Evolutionary conservation across 2,888 invertebrate genomes (phyloP).

Genomic region (Hipparchia sbordonii): DNA sequence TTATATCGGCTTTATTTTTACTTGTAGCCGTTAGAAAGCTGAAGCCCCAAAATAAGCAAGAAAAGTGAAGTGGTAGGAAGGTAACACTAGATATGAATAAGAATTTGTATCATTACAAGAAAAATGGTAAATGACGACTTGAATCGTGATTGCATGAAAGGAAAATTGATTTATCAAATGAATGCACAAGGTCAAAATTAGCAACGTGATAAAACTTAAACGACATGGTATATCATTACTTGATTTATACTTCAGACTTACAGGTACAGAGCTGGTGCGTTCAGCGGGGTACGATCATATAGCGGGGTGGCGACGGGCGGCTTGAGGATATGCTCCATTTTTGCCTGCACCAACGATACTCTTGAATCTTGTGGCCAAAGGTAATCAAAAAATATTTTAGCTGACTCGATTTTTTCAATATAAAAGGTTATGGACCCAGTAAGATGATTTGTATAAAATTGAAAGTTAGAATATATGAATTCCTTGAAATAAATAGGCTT

Average conservation of each 20-base stretch:
- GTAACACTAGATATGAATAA: too few relatives aligned
- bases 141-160: background rate
- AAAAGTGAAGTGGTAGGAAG: too few relatives aligned
- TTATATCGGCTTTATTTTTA: too few relatives aligned
- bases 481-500: too few relatives aligned
- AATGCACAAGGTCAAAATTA: background rate
- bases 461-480: too few relatives aligned
- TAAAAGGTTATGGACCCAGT: background rate
- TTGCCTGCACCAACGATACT: slow-evolving; percentile 74
- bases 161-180: background rate
- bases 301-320: slow-evolving; percentile 73
- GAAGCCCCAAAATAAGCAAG: too few relatives aligned
- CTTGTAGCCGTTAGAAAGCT: too few relatives aligned
- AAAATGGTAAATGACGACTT: too few relatives aligned
- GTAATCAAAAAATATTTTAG: slow-evolving; percentile 43
- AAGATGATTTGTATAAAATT: too few relatives aligned
- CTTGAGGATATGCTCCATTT: slow-evolving; percentile 73
- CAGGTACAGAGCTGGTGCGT: slow-evolving; percentile 76
- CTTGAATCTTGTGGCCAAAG: slow-evolving; percentile 72
- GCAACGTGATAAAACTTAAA: too few relatives aligned
- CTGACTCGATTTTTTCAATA: background rate
- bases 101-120: too few relatives aligned
- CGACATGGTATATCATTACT: background rate
- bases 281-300: slow-evolving; percentile 78
- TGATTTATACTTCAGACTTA: slow-evolving; percentile 58